Conservation (phyloP, 1,140 invertebrate genomes). For the Solenopsis invicta region DNA sequence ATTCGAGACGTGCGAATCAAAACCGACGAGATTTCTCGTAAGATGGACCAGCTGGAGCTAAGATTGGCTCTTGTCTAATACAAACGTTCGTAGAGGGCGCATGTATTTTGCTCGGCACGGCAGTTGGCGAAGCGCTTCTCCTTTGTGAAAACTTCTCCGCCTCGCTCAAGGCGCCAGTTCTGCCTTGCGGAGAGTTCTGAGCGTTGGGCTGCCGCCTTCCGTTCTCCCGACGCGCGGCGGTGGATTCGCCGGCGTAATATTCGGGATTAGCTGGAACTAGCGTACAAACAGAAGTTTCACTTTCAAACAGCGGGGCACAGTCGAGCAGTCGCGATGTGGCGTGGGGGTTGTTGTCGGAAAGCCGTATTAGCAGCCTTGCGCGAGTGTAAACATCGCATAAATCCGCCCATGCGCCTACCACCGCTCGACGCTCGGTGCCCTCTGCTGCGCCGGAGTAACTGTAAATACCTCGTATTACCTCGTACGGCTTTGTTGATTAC, state of each 20-base stretch:
- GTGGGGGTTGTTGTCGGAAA: slow-evolving; percentile 81
- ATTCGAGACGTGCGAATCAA: slow-evolving; percentile 28
- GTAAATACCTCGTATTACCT: slow-evolving; percentile 76
- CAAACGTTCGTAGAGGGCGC: slow-evolving; percentile 16
- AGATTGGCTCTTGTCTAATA: slow-evolving; percentile 36
- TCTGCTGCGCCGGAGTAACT: slow-evolving; percentile 61
- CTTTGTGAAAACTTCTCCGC: slow-evolving; percentile 51
- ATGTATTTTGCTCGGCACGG: not conserved
- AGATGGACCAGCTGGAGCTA: not conserved
- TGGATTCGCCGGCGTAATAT: slow-evolving; percentile 82
- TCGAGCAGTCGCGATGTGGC: slow-evolving; percentile 76
- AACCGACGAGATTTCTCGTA: not conserved
- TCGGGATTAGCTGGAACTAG: slow-evolving; percentile 84
- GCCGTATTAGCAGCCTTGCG: slow-evolving; percentile 84
- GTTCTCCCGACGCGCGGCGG: no score
- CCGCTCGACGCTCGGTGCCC: slow-evolving; percentile 23
- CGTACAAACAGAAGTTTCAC: slow-evolving; percentile 86
- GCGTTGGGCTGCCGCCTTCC: not conserved
- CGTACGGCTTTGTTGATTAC: slow-evolving; percentile 74
- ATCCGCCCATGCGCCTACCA: slow-evolving; percentile 78
- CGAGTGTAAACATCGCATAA: slow-evolving; percentile 84
- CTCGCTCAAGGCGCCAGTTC: slow-evolving; percentile 38
- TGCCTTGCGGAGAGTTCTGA: slow-evolving; percentile 19
- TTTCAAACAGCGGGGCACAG: slow-evolving; percentile 82
- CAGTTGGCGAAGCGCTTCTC: slow-evolving; percentile 24